phyloP scores from a whole-genome alignment of 2,888 invertebrate species.

The Euclidia mi region DNA sequence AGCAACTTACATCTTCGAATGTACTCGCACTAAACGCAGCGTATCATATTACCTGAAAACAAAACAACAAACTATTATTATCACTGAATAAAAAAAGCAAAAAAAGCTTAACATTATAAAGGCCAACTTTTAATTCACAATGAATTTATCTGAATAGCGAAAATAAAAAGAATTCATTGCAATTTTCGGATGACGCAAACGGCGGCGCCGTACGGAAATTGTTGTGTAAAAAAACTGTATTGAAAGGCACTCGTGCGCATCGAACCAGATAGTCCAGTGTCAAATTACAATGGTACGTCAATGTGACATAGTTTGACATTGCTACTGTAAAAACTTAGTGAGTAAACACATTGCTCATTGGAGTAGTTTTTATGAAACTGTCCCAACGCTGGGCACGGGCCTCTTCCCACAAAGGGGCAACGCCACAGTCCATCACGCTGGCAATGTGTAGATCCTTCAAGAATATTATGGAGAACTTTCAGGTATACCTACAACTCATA shows the following conservation, averaged over 20 bases:
- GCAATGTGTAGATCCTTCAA: too few species aligned
- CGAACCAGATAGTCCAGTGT: slow-evolving; percentile 53
- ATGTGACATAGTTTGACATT: slow-evolving; percentile 5
- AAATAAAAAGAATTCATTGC: slow-evolving; percentile 17
- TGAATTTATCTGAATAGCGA: slow-evolving; percentile 19
- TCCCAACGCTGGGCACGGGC: too few species aligned
- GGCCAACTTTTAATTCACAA: slow-evolving; percentile 2
- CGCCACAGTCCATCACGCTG: too few species aligned
- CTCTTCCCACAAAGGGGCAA: too few species aligned
- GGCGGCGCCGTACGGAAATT: slow-evolving; percentile 67
- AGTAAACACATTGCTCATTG: neutral
- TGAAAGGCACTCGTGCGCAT: slow-evolving; percentile 70
- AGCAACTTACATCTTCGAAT: slow-evolving; percentile 4
- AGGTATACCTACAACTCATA: too few species aligned
- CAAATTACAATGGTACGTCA: slow-evolving; percentile 32
- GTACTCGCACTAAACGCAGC: neutral
- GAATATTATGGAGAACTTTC: too few species aligned
- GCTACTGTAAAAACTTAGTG: slow-evolving; percentile 1
- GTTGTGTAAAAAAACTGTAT: slow-evolving; percentile 57
- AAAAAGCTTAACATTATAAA: neutral
- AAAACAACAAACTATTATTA: neutral
- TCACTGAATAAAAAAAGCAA: neutral
- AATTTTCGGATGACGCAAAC: slow-evolving; percentile 72
- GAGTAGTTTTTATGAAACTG: too few species aligned
- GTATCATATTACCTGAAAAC: slow-evolving; percentile 14